phyloP scores from a whole-genome alignment of 2,888 invertebrate genomes.

The Peribatodes rhomboidaria region DNA sequence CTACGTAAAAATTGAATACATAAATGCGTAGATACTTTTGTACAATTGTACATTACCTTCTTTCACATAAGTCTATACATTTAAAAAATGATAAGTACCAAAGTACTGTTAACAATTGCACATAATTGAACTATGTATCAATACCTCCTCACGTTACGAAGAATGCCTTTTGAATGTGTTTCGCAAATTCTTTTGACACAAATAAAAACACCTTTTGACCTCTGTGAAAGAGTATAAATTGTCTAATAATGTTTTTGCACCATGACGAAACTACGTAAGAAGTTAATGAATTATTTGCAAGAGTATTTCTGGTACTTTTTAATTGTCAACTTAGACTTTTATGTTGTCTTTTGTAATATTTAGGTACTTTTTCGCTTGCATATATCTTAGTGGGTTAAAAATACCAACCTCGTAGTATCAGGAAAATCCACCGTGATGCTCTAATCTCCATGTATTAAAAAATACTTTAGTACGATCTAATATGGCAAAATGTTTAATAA shows the following conservation, averaged over 20 bases:
- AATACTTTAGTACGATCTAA: no score
- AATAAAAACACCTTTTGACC: not conserved
- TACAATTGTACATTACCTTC: no score
- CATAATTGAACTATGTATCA: conserved; percentile 1
- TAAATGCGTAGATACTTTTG: no score
- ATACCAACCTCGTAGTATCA: no score
- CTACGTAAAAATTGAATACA: not conserved
- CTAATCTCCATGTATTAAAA: no score
- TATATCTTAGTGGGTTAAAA: no score
- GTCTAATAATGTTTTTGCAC: conserved; percentile 11
- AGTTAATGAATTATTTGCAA: no score
- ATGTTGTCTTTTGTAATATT: no score
- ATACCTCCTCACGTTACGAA: not conserved
- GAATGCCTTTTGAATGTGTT: conserved; percentile 5
- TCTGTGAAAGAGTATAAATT: conserved; percentile 4
- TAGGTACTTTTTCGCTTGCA: no score
- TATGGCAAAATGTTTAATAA: no score
- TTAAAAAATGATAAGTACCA: not conserved
- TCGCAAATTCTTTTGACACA: conserved; percentile 13
- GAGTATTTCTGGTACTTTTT: not conserved
- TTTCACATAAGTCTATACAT: not conserved
- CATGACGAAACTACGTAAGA: conserved; percentile 1
- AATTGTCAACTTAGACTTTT: no score
- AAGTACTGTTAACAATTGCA: not conserved
- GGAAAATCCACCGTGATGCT: no score